Evolutionary conservation across 2,797 vertebrate genomes (phyloP), one percentile per base, ranked within the genome.

Genomic region (Anabacerthia variegaticeps): DNA sequence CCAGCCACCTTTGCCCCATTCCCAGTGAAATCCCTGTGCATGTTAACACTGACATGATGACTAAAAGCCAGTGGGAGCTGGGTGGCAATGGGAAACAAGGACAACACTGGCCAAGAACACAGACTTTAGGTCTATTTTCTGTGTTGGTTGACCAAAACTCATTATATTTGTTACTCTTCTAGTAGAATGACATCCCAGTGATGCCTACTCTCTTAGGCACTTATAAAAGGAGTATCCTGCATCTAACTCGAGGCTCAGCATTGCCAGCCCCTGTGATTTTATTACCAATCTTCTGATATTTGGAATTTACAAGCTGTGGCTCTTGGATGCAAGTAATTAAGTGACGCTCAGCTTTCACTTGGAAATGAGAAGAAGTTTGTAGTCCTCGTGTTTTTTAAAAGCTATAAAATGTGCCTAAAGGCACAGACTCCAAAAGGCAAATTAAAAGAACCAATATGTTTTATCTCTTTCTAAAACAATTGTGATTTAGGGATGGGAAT

Each of bases 361-460:
- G 86, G 85, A 81, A 92, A 92, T 73, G 41, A 84, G 84, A 86
- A 88, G 67, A 86, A 88, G 67, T 84, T 95, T 92, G 85, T 76
- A 82, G 67, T 12, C 74, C 36, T 51, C 1, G 0, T 82, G 71
- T 76, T 88, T 86, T 43, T 76, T 67, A 92, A 92, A 93, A 88
- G 79, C 74, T 74, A 74, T 61, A 94, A 94, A 92, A 90, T 46
- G 46, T 77, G 93, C 89, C 93, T 80, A 49, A 80, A 94, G 94
- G 93, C 93, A 87, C 85, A 90, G 71, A 43, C 85, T 94, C 89
- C 80, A 92, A 96, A 78, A 93, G 89, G 88, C 83, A 90, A 78
- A 71, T 96, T 96, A 93, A 90, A 93, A 96, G 63, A 92, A 93
- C 85, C 71, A 92, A 95, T 88, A 82, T 82, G 77, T 49, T 79